phyloP scores from a whole-genome alignment of 2,888 invertebrate genomes.

The Cryptus viduatorius region DNA sequence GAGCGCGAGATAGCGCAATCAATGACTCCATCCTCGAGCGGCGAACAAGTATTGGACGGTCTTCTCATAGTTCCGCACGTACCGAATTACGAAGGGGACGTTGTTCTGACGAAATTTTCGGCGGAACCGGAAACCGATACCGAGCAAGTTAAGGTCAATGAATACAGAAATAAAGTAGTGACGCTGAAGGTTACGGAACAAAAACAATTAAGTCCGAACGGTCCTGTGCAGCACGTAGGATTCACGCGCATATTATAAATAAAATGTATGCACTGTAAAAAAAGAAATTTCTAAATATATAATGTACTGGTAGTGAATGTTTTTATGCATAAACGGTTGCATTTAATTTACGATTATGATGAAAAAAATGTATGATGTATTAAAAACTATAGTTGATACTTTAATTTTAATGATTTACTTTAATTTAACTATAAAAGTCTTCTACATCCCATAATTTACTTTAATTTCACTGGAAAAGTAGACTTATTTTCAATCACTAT shows the following conservation, averaged over 20 bases:
- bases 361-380: no score
- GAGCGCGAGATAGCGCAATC: background rate
- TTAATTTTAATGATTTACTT: background rate
- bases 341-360: no score
- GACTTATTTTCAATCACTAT: no score
- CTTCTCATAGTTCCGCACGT: conserved; percentile 47
- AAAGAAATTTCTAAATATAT: no score
- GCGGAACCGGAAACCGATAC: conserved; percentile 73
- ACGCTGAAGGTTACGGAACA: conserved; percentile 72
- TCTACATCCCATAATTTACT: no score
- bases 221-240: conserved; percentile 69
- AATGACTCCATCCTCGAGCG: conserved; percentile 11
- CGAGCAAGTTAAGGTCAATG: conserved; percentile 73
- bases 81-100: conserved; percentile 73
- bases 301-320: no score
- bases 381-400: no score
- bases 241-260: conserved; percentile 66
- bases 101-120: conserved; percentile 72
- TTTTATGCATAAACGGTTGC: no score
- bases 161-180: conserved; percentile 74
- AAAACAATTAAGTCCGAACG: conserved; percentile 70
- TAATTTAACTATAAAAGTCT: background rate
- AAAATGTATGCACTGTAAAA: background rate
- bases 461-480: no score
- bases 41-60: conserved; percentile 36